Conservation (phyloP, 2,888 invertebrate species). For the Drosophila neotestacea region DNA sequence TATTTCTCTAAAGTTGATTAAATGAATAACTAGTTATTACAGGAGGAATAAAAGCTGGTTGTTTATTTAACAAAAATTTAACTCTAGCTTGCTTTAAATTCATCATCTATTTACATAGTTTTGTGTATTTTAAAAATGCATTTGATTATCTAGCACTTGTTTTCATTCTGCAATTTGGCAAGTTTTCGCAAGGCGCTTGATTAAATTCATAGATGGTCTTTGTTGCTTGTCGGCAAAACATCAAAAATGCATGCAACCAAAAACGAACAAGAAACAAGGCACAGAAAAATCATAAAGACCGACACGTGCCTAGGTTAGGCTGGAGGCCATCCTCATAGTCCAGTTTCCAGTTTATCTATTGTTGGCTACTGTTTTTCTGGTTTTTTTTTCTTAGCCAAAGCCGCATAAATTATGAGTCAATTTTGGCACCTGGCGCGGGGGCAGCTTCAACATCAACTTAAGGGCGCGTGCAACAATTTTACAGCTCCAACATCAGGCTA, state of each 20-base stretch:
- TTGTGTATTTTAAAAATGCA: slow-evolving; percentile 33
- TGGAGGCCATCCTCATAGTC: slow-evolving; percentile 37
- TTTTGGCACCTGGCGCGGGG: slow-evolving; percentile 66
- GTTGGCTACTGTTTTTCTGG: slow-evolving; percentile 10
- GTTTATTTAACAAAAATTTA: neutral
- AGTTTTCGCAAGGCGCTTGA: slow-evolving; percentile 39
- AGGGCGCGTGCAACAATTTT: slow-evolving; percentile 66
- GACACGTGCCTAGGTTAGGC: slow-evolving; percentile 70
- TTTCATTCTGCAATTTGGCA: neutral
- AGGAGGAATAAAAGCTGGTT: neutral
- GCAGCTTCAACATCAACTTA: slow-evolving; percentile 19
- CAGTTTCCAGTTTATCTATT: slow-evolving; percentile 33
- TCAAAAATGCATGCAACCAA: slow-evolving; percentile 64
- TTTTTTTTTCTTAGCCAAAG: slow-evolving; percentile 16
- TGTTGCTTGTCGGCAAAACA: slow-evolving; percentile 37
- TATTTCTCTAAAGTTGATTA: neutral
- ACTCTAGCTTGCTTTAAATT: neutral
- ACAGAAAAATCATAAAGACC: slow-evolving; percentile 67
- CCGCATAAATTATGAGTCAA: slow-evolving; percentile 68
- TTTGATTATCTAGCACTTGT: slow-evolving; percentile 23
- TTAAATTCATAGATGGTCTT: slow-evolving; percentile 55
- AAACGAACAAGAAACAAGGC: slow-evolving; percentile 3
- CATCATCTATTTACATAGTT: neutral
- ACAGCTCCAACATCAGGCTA: slow-evolving; percentile 47
- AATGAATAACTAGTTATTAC: neutral